Conservation (phyloP, 2,888 invertebrate genomes). For the Anthrax anthrax region DNA sequence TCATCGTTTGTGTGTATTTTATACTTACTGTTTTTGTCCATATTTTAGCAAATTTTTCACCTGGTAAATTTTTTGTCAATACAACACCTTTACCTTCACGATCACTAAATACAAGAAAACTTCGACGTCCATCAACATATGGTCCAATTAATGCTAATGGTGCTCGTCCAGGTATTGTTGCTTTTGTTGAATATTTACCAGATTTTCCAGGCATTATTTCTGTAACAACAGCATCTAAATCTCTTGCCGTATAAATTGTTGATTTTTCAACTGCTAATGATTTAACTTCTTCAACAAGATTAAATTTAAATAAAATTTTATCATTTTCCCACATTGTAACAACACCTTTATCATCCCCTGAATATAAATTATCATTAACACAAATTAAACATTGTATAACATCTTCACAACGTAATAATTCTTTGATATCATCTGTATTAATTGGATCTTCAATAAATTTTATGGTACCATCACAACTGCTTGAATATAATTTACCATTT, state of each 20-base stretch:
- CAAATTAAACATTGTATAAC: conserved; percentile 29
- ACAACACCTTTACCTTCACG: conserved; percentile 22
- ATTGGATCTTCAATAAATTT: conserved; percentile 27
- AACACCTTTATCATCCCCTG: conserved; percentile 34
- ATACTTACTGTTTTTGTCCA: conserved; percentile 19
- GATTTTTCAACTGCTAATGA: conserved; percentile 27
- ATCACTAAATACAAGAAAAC: conserved; percentile 28
- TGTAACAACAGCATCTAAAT: conserved; percentile 30
- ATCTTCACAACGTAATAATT: conserved; percentile 26
- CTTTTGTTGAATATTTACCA: conserved; percentile 30
- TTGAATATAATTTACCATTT: conserved; percentile 31
- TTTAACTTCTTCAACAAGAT: conserved; percentile 31
- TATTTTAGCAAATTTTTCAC: conserved; percentile 20
- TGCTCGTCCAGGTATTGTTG: conserved; percentile 28
- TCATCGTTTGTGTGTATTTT: not conserved
- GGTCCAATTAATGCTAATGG: conserved; percentile 29
- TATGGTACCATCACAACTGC: conserved; percentile 32
- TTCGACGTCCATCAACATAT: conserved; percentile 19
- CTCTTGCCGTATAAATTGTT: conserved; percentile 29
- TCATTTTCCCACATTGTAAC: conserved; percentile 32
- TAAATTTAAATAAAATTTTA: conserved; percentile 31
- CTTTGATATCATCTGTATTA: conserved; percentile 18
- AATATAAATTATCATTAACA: conserved; percentile 23
- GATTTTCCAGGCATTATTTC: conserved; percentile 24
- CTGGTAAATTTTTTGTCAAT: conserved; percentile 22